phyloP scores from a whole-genome alignment of 2,113 vertebrate species.

The Himantopus leucocephalus region DNA sequence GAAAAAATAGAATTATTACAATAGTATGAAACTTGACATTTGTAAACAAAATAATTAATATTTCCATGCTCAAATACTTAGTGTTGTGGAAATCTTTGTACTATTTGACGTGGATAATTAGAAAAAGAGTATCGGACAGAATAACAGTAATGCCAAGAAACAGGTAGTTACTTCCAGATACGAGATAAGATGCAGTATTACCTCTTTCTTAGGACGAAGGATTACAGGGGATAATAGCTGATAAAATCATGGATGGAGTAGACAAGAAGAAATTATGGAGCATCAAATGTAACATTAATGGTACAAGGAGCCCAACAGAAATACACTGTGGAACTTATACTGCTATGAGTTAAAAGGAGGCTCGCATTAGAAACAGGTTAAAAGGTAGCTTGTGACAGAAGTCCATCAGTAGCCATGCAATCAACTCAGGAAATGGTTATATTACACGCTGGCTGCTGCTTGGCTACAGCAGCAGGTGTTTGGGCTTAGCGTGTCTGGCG shows the following conservation, averaged over 20 bases:
- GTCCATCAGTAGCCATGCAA: background rate
- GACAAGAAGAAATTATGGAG: background rate
- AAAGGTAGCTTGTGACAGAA: background rate
- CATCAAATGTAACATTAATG: background rate
- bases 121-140: background rate
- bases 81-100: background rate
- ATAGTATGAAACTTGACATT: background rate
- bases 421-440: background rate
- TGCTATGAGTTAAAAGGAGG: background rate
- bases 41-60: background rate
- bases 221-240: background rate
- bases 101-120: background rate
- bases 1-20: background rate
- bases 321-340: background rate
- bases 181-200: background rate
- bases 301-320: background rate
- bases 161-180: background rate
- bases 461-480: background rate
- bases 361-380: background rate
- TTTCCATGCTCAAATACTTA: background rate
- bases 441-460: background rate
- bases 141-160: background rate
- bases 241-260: background rate
- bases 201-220: background rate
- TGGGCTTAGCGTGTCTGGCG: background rate